Evolutionary conservation across 1,140 invertebrate genomes (phyloP), one percentile per base, ranked within the genome.

Genomic region (Steinernema feltiae): DNA sequence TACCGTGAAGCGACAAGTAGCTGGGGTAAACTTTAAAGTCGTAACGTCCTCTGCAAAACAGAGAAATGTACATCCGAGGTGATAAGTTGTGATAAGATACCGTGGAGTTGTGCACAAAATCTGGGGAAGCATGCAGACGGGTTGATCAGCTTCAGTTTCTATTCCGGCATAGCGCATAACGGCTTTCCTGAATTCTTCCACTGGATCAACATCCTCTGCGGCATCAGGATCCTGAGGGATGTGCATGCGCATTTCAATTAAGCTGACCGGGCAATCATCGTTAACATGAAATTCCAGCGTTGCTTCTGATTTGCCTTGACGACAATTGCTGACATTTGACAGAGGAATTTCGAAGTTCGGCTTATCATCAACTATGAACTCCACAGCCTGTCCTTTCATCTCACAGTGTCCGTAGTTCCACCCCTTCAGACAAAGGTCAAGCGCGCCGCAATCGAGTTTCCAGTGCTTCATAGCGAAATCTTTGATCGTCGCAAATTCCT

Each of bases 341-440:
- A 99, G 85, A 0, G 97, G 97, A 82, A 99, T 92, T 89, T 99
- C 97, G 90, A 99, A 99, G 0, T 93, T 93, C 27, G 92, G 31
- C 70, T 82, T 75, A 1, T 78, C 91, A 18, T 94, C 93, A 53
- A 98, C 91, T 86, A 97, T 92, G 88, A 98, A 99, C 84, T 92
- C 93, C 0, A 99, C 86, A 0, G 93, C 91, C 71, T 94, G 82
- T 89, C 89, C 96, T 86, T 91, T 91, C 87, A 99, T 98, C 82
- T 94, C 93, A 15, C 93, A 93, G 0, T 92, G 93, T 69, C 97
- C 97, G 94, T 97, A 99, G 88, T 99, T 99, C 95, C 96, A 99
- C 1, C 97, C 97, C 88, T 96, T 98, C 0, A 98, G 88, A 82
- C 93, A 93, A 35, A 96, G 87, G 83, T 99, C 95, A 85, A 94